These are phyloP conservation scores for Dasyurus viverrinus DNA, from an alignment of 2,113 vertebrate species.

Conservation along the genomic window DNA sequence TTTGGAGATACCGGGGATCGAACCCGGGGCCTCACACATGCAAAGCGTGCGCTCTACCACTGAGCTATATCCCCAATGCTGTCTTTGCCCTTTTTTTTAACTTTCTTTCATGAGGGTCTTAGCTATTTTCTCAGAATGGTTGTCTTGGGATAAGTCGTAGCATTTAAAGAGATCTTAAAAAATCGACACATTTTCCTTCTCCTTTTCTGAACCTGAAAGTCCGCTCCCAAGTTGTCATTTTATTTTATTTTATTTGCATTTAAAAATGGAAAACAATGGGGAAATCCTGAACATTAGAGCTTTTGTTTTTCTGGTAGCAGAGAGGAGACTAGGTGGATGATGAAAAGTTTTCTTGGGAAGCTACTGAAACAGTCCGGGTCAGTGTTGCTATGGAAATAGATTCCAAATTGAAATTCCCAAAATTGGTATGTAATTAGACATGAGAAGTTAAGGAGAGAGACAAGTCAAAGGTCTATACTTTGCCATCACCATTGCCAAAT, in stretches of 20 bases:
- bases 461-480: neutral
- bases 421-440: neutral
- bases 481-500: neutral
- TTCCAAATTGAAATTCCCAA: neutral
- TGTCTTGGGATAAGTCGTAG: neutral
- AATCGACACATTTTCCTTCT: neutral
- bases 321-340: neutral
- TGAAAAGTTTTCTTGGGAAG: neutral
- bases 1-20: neutral
- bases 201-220: neutral
- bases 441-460: neutral
- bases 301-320: neutral
- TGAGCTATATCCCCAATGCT: neutral
- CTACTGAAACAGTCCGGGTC: neutral
- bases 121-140: neutral
- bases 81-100: fast-evolving
- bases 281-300: neutral
- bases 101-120: neutral
- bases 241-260: neutral
- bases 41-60: neutral
- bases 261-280: neutral
- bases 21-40: constrained; percentile 2
- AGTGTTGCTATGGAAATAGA: neutral
- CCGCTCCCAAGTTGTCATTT: neutral
- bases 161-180: neutral